Percentiles rank a stretch among this genome's conserved stretches.
Evolutionary conservation across 2,797 vertebrate genomes (phyloP).

Genomic region (Bradypodion pumilum): DNA sequence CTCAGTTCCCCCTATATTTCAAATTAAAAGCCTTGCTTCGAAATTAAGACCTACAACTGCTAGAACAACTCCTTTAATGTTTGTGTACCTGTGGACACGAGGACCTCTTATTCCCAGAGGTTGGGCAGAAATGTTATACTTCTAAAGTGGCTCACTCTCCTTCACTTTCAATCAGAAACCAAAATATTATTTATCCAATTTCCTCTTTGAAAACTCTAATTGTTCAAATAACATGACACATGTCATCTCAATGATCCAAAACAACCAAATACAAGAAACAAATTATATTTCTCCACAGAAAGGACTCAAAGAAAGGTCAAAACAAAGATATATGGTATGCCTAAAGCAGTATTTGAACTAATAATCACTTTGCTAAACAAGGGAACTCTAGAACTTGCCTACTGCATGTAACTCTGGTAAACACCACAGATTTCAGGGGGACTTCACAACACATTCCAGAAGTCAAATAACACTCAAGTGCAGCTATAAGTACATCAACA

Average conservation of each 20-base stretch:
- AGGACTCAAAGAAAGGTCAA: neutral
- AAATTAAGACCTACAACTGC: neutral
- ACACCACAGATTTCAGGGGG: neutral
- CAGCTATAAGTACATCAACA: neutral
- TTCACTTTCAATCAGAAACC: neutral
- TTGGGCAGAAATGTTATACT: neutral
- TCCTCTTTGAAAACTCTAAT: neutral
- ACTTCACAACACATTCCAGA: neutral
- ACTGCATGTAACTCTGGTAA: neutral
- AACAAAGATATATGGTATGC: neutral
- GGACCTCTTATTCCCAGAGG: neutral
- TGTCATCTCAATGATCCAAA: neutral
- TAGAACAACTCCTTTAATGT: too few relatives aligned
- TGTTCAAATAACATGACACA: neutral
- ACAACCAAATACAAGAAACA: neutral
- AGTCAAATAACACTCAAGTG: neutral
- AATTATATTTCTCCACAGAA: neutral
- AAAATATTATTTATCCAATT: neutral
- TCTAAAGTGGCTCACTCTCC: neutral
- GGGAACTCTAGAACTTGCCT: neutral
- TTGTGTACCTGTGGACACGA: neutral
- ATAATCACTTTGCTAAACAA: neutral
- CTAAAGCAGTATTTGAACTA: neutral
- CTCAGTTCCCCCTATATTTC: too few relatives aligned
- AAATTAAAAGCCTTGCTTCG: neutral